phyloP scores from a whole-genome alignment of 2,113 vertebrate genomes.

The Todiramphus saurophagus region DNA sequence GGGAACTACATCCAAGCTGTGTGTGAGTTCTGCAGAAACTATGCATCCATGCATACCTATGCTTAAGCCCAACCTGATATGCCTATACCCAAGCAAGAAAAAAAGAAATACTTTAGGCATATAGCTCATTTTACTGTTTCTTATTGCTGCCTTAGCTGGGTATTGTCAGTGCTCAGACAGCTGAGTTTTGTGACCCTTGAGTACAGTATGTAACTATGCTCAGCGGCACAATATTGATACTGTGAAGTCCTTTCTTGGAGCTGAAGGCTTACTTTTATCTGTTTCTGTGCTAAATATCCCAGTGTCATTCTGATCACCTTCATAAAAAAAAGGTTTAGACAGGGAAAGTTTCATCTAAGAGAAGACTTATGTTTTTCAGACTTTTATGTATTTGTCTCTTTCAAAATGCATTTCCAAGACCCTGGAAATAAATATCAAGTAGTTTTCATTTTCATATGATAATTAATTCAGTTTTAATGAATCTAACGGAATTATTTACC shows the following conservation, averaged over 20 bases:
- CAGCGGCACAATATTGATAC: not conserved
- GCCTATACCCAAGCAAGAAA: not conserved
- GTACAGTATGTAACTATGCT: not conserved
- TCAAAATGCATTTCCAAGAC: not conserved
- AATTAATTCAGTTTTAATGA: not conserved
- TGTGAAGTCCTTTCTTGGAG: not conserved
- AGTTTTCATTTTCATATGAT: not conserved
- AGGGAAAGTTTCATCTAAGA: not conserved
- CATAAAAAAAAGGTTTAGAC: not conserved
- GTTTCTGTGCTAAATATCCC: not conserved
- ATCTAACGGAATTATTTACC: not conserved
- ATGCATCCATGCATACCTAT: not conserved
- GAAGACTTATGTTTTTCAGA: not conserved
- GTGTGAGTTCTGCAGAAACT: not conserved
- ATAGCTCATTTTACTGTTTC: not conserved
- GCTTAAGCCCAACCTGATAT: not conserved
- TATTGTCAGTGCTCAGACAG: not conserved
- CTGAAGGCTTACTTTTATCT: not conserved
- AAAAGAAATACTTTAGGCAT: not conserved
- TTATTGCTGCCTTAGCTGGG: not conserved
- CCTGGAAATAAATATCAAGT: not conserved
- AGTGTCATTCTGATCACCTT: not conserved
- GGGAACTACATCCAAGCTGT: not conserved
- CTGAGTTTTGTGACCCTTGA: not conserved
- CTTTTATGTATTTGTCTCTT: not conserved